Conservation (phyloP, 2,113 vertebrate species). For the Gadus chalcogrammus region DNA sequence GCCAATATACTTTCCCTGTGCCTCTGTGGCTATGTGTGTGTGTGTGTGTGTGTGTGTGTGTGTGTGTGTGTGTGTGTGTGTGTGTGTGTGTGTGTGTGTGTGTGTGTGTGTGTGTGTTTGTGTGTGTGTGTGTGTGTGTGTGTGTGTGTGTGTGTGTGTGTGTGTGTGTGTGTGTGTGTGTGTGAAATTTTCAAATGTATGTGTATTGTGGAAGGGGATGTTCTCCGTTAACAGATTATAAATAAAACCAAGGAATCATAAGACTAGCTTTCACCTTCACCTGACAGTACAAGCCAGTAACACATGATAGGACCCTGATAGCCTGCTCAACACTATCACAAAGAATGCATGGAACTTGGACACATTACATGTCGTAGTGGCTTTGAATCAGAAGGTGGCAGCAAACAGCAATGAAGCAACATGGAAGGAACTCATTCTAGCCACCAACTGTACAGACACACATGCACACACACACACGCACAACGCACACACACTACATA, state of each 20-base stretch:
- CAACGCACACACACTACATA: no score
- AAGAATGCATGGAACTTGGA: background rate
- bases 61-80: background rate
- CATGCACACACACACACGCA: background rate
- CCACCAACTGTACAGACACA: no score
- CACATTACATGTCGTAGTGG: background rate
- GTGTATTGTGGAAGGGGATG: background rate
- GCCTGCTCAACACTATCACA: background rate
- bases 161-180: background rate
- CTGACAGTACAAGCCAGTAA: no score
- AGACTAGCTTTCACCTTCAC: no score
- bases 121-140: no score
- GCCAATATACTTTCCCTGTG: background rate
- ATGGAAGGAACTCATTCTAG: background rate
- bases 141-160: background rate
- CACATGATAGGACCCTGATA: background rate
- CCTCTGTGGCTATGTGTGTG: background rate
- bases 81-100: background rate
- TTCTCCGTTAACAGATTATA: no score
- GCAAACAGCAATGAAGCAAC: slow-evolving; percentile 25
- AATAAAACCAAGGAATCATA: no score
- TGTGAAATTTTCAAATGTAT: background rate
- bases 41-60: background rate
- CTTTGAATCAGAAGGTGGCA: slow-evolving; percentile 48
- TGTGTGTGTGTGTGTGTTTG: background rate